phyloP scores from a whole-genome alignment of 92 coral and sea anemone species.

The Porites rus region DNA sequence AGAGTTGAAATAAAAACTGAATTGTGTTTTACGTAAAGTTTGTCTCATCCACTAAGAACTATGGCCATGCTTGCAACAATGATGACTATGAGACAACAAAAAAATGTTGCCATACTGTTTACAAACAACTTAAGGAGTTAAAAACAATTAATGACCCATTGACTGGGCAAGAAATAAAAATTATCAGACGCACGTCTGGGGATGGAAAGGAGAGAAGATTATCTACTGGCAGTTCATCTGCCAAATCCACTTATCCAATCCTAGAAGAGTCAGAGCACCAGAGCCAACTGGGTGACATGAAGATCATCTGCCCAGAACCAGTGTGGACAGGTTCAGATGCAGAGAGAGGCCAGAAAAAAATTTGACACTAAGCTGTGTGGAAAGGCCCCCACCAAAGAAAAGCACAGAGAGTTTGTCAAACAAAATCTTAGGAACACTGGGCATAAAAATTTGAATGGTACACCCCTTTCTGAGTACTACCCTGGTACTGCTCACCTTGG shows the following conservation, averaged over 20 bases:
- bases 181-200: conserved; percentile 48
- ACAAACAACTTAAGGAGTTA: conserved; percentile 51
- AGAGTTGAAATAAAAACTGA: not conserved
- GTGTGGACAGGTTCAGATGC: conserved; percentile 42
- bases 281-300: conserved; percentile 63
- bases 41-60: not conserved
- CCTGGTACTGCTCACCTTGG: conserved; percentile 69
- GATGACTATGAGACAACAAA: conserved; percentile 64
- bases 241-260: conserved; percentile 68
- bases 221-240: conserved; percentile 59
- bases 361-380: conserved; percentile 25
- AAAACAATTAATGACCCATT: conserved; percentile 29
- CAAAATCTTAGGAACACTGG: conserved; percentile 53
- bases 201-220: conserved; percentile 65
- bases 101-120: conserved; percentile 60
- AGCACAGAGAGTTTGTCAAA: conserved; percentile 64
- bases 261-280: conserved; percentile 57
- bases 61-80: conserved; percentile 8
- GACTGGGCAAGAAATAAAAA: conserved; percentile 29
- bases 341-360: conserved; percentile 28
- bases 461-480: conserved; percentile 58
- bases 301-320: conserved; percentile 53
- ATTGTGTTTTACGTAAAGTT: not conserved
- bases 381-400: conserved; percentile 52
- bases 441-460: conserved; percentile 53